Conservation (phyloP, 2,113 vertebrate genomes). For the cat (Felis catus) region F.catus_Fca126_mat1.0 CM031417.1:15369001-15369500, state of each 20-base stretch:
- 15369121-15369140: not conserved
- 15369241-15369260: not conserved
- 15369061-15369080: not conserved
- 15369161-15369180: not conserved
- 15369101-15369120: not conserved
- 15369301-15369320: not conserved
- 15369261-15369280: not conserved
- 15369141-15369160: not conserved
- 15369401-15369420: not conserved
- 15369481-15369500: not conserved
- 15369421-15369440: not conserved
- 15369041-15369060: not conserved
- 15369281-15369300: not conserved
- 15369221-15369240: not conserved
- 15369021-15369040: not conserved
- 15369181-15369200: not conserved
- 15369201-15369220: not conserved
- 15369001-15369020: not conserved
- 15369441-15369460: not conserved
- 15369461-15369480: rapidly evolving
- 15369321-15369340: not conserved
- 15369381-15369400: not conserved
- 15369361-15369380: not conserved
- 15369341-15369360: rapidly evolving
- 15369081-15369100: not conserved